Evolutionary conservation across 2,888 invertebrate species (phyloP).

Genomic region (Hedya salicella): DNA sequence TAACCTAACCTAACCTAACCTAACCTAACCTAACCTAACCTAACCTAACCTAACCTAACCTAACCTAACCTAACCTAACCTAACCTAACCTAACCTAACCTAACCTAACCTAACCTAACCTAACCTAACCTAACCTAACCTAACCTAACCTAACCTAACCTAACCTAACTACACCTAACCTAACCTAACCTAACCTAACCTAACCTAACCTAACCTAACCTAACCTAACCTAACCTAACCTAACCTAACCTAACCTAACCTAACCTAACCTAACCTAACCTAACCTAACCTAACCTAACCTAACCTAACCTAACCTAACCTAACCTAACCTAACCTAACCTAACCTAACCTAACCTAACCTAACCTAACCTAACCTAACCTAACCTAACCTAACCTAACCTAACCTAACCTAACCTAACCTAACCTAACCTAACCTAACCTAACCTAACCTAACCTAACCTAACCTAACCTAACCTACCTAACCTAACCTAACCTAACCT

Average conservation of each 20-base stretch:
- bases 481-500: constrained; percentile 11
- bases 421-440: constrained; percentile 7
- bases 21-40: constrained; percentile 42
- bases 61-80: constrained; percentile 30
- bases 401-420: constrained; percentile 7
- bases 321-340: constrained; percentile 6
- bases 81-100: constrained; percentile 7
- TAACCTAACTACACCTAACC: constrained; percentile 5
- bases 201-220: constrained; percentile 7
- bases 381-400: constrained; percentile 7
- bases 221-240: constrained; percentile 7
- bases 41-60: constrained; percentile 35
- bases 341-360: constrained; percentile 7
- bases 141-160: constrained; percentile 7
- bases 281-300: constrained; percentile 7
- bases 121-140: constrained; percentile 7
- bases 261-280: constrained; percentile 7
- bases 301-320: constrained; percentile 7
- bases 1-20: constrained; percentile 44
- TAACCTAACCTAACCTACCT: constrained; percentile 26
- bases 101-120: constrained; percentile 7
- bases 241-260: constrained; percentile 7
- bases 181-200: constrained; percentile 7
- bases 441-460: constrained; percentile 31
- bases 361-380: constrained; percentile 7